Conservation (phyloP, 2,113 vertebrate species). For the Pampusana beccarii region DNA sequence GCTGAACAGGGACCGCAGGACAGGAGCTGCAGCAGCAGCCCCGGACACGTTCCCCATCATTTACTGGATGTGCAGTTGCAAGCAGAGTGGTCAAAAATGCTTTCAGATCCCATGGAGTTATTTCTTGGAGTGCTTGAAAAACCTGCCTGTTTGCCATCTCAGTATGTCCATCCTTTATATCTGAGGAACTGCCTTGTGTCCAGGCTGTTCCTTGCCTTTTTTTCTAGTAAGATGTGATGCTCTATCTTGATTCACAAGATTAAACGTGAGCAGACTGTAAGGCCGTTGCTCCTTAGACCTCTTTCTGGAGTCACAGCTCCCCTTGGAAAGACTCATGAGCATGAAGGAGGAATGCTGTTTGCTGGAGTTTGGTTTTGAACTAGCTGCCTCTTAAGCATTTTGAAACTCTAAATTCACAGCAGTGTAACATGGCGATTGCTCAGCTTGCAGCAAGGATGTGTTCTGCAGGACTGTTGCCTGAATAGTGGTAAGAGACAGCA, state of each 20-base stretch:
- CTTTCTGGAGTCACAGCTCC: neutral
- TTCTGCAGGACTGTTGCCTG: neutral
- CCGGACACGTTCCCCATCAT: neutral
- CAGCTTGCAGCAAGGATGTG: neutral
- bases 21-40: neutral
- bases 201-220: neutral
- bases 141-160: neutral
- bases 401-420: neutral
- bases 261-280: neutral
- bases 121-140: neutral
- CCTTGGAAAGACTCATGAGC: neutral
- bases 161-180: neutral
- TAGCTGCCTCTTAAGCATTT: neutral
- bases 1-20: fast-evolving
- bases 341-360: neutral
- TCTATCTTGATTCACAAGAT: neutral
- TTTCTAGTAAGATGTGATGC: neutral
- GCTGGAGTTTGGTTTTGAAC: neutral
- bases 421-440: neutral
- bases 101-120: neutral
- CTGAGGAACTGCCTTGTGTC: neutral
- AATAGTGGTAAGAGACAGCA: neutral
- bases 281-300: neutral
- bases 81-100: neutral
- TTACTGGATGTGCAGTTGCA: neutral